Percentiles rank a stretch among this genome's conserved stretches.
Evolutionary conservation across 2,888 invertebrate genomes (phyloP).

Genomic region (Drosophila infuscata): DNA sequence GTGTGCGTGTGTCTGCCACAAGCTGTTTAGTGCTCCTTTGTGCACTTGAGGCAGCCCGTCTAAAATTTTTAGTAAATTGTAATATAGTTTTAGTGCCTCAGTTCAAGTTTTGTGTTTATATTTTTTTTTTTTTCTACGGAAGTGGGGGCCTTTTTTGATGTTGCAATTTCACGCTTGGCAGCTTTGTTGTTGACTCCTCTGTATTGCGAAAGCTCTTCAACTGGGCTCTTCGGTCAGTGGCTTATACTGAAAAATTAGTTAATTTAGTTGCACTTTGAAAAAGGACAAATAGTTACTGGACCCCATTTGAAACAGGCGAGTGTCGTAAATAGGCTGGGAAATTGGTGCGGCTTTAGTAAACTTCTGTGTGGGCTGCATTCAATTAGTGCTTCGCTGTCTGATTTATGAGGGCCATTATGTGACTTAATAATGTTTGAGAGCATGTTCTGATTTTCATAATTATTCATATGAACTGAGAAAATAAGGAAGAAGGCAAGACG

Average conservation of each 20-base stretch:
- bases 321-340: conserved; percentile 62
- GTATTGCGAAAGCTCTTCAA: conserved; percentile 28
- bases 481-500: neutral
- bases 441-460: conserved; percentile 21
- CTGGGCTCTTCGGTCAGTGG: conserved; percentile 59
- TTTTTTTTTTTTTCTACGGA: conserved; percentile 1
- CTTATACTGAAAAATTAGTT: conserved; percentile 75
- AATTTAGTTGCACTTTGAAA: conserved; percentile 62
- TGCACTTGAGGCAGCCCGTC: conserved; percentile 58
- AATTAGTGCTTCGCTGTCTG: conserved; percentile 39
- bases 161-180: conserved; percentile 78
- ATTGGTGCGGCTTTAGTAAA: conserved; percentile 41
- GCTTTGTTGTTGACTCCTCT: conserved; percentile 69
- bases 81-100: conserved; percentile 76
- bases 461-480: conserved; percentile 5
- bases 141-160: conserved; percentile 57
- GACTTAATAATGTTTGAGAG: neutral
- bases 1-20: conserved; percentile 47
- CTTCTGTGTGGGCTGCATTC: conserved; percentile 31
- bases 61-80: conserved; percentile 80
- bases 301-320: conserved; percentile 45
- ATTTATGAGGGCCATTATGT: conserved; percentile 18
- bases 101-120: conserved; percentile 44
- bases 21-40: conserved; percentile 76
- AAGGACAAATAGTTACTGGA: conserved; percentile 27